These are phyloP conservation scores for Salarias fasciatus DNA, from an alignment of 2,797 vertebrate species.

Conservation along the genomic window DNA sequence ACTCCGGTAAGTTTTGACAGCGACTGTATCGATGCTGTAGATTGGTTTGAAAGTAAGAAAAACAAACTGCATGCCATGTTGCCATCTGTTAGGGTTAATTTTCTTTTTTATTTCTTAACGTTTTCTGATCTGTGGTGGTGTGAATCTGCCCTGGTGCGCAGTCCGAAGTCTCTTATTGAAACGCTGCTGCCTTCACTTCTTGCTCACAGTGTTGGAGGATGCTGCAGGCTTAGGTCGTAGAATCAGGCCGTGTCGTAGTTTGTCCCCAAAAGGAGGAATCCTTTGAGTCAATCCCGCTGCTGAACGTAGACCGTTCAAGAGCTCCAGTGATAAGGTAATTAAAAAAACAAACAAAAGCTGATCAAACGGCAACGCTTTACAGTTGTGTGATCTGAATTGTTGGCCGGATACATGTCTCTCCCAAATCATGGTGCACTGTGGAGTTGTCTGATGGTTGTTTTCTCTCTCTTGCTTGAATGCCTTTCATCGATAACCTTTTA, in stretches of 20 bases:
- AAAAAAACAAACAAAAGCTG: constrained; percentile 19
- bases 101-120: too few species aligned
- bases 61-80: constrained; percentile 81
- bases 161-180: constrained; percentile 80
- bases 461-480: constrained; percentile 55
- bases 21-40: constrained; percentile 51
- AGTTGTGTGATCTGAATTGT: constrained; percentile 79
- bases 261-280: constrained; percentile 97
- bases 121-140: constrained; percentile 76
- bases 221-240: constrained; percentile 99
- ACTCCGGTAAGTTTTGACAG: constrained; percentile 73
- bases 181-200: constrained; percentile 99
- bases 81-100: constrained; percentile 45
- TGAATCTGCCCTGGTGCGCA: constrained; percentile 78
- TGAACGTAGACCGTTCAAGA: constrained; percentile 99
- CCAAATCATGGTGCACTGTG: constrained; percentile 65
- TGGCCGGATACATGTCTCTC: constrained; percentile 72
- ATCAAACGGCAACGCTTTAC: constrained; percentile 80
- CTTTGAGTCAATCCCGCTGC: constrained; percentile 98
- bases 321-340: constrained; percentile 98
- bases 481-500: constrained; percentile 48
- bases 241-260: constrained; percentile 99
- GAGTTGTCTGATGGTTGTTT: constrained; percentile 67
- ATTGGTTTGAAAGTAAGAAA: constrained; percentile 37
- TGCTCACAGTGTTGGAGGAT: constrained; percentile 99